A percentile compares a stretch with the other conserved stretches of the same genome.
These are phyloP conservation scores for Ophion costatus DNA, from an alignment of 2,888 invertebrate species.

Conservation along the genomic window DNA sequence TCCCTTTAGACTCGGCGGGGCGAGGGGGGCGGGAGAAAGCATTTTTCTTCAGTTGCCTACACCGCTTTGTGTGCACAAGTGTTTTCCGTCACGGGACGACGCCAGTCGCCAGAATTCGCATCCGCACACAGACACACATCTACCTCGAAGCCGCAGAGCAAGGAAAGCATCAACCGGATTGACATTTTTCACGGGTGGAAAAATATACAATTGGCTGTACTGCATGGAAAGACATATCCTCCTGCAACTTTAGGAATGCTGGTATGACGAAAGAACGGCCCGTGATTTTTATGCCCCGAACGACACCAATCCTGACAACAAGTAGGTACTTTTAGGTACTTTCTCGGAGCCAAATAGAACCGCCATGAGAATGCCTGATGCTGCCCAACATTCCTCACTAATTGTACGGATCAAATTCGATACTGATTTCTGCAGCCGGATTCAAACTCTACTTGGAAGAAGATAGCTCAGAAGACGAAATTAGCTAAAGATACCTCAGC, in stretches of 20 bases:
- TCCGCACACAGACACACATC: not conserved
- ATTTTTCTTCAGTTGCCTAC: slow-evolving; percentile 56
- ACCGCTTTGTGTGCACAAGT: slow-evolving; percentile 72
- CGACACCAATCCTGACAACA: not conserved
- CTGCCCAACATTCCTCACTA: too few relatives aligned
- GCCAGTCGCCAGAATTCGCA: slow-evolving; percentile 22
- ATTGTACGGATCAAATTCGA: too few relatives aligned
- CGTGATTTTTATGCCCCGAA: not conserved
- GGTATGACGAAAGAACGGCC: not conserved
- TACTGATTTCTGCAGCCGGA: too few relatives aligned
- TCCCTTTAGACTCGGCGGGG: slow-evolving; percentile 15
- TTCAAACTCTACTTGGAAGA: not conserved
- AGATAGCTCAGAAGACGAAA: too few relatives aligned
- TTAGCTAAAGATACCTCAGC: not conserved
- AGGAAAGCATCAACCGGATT: slow-evolving; percentile 29
- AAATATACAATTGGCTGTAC: slow-evolving; percentile 68
- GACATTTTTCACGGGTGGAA: slow-evolving; percentile 59
- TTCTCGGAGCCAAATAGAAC: not conserved
- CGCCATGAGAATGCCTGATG: not conserved
- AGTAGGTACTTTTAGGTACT: not conserved
- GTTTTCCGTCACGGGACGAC: slow-evolving; percentile 69
- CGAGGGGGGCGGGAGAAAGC: slow-evolving; percentile 17
- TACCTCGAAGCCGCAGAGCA: slow-evolving; percentile 9
- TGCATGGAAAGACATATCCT: slow-evolving; percentile 32
- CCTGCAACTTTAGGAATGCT: not conserved